Evolutionary conservation across 1,140 invertebrate species (phyloP), one percentile per base, ranked within the genome.

Genomic region (Bombus haemorrhoidalis): DNA sequence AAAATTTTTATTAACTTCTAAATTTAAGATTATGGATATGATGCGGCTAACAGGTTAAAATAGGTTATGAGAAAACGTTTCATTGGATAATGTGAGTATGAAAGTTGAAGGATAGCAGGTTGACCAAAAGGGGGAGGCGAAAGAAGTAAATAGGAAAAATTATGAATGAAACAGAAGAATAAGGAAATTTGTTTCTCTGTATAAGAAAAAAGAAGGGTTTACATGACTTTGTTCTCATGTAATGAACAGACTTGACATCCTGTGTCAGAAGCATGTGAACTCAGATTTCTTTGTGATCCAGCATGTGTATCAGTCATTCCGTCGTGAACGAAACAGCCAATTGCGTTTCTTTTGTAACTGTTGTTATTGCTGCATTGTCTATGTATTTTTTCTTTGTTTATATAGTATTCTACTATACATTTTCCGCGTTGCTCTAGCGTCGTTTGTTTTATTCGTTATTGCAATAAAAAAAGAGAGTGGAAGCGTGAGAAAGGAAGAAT

Each of bases 311-410:
- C 80, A 90, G 82, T 87, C 89, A 90, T 90, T 90, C 88, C 86
- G 80, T 75, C 80, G 86, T 66, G 76, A 87, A 81, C 80, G 57
- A 81, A 81, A 86, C 77, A 81, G 28, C 53, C 68, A 83, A 73
- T 37, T 87, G 80, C 69, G 73, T 87, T 76, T 25, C 32, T 91
- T 92, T 92, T 92, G 53, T 91, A 92, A 91, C 88, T 89, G 83
- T 92, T 92, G 89, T 88, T 91, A 87, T 90, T 86, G 88, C 87
- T 92, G 75, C 71, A 92, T 92, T 91, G 87, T 92, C 87, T 91
- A 92, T 66, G 81, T n/a, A 73, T 64, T 83, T 86, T 84, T 39
- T 39, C 83, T 88, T 90, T 85, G 74, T 90, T 87, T 90, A 79
- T 79, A 68, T 47, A 81, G 66, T 84, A 73, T 47, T n/a, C 32